phyloP scores from a whole-genome alignment of 2,113 vertebrate genomes.

The Gracilinanus agilis region DNA sequence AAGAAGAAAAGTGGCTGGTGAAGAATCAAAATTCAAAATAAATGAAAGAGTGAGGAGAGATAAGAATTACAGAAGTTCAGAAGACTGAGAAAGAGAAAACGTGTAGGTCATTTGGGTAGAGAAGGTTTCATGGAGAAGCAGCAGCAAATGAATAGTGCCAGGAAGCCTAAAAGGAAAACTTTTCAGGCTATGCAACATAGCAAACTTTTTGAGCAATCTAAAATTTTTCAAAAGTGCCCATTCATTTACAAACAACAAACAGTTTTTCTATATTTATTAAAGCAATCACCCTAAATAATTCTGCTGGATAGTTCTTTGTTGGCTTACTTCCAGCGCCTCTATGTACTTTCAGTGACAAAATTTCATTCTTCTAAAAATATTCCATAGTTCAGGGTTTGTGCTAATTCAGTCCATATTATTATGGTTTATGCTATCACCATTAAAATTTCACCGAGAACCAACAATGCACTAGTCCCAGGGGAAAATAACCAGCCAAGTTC shows the following conservation, averaged over 20 bases:
- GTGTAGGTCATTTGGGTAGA: neutral
- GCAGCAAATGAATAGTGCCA: neutral
- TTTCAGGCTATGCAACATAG: neutral
- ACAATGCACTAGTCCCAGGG: neutral
- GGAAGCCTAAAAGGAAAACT: neutral
- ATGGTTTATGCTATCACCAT: neutral
- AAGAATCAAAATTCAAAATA: neutral
- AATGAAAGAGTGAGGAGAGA: neutral
- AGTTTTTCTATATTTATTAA: neutral
- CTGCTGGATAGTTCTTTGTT: neutral
- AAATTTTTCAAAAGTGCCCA: neutral
- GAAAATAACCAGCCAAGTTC: neutral
- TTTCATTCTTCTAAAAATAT: neutral
- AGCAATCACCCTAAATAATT: neutral
- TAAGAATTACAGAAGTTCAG: neutral
- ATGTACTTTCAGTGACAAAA: neutral
- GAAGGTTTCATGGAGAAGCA: neutral
- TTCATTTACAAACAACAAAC: neutral
- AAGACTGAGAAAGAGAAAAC: neutral
- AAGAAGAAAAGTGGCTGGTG: neutral
- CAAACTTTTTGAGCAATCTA: neutral
- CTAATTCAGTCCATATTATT: neutral
- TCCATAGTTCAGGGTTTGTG: neutral
- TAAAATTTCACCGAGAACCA: slow-evolving; percentile 6
- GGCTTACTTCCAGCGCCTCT: neutral